Evolutionary conservation across 2,113 vertebrate genomes (phyloP).

Genomic region (Falco punctatus): DNA sequence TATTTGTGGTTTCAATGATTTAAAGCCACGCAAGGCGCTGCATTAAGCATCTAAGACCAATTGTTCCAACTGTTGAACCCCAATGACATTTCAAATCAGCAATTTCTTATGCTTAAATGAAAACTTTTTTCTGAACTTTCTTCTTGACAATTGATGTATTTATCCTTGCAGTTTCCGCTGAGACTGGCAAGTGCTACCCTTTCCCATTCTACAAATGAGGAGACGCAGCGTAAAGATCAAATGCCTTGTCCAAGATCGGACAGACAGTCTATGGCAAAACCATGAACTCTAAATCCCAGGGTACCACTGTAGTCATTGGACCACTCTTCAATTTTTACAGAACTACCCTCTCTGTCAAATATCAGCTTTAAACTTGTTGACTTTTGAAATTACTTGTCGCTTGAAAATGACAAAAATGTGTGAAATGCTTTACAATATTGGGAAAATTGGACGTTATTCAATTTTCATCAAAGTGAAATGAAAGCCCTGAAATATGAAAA

Average conservation of each 20-base stretch:
- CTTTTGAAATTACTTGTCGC: constrained; percentile 37
- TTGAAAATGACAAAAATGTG: constrained; percentile 3
- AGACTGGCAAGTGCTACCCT: not conserved
- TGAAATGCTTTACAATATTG: constrained; percentile 13
- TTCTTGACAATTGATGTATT: not conserved
- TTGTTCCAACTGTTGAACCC: not conserved
- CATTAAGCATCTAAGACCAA: not conserved
- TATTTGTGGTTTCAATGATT: not conserved
- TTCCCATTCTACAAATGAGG: not conserved
- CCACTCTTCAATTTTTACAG: not conserved
- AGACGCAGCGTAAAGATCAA: not conserved
- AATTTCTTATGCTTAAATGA: not conserved
- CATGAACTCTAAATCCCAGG: not conserved
- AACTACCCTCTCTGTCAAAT: not conserved
- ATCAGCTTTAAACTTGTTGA: constrained; percentile 21
- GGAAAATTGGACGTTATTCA: constrained; percentile 11
- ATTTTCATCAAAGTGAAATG: constrained; percentile 13
- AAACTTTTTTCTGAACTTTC: not conserved
- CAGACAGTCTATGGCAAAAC: not conserved
- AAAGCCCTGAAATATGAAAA: constrained; percentile 45
- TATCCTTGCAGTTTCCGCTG: not conserved
- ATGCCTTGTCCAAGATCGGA: not conserved
- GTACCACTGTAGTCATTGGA: not conserved
- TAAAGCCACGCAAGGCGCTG: not conserved
- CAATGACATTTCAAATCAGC: not conserved